Evolutionary conservation across 1,140 invertebrate genomes (phyloP), one percentile per base, ranked within the genome.

Genomic region (Drosophila funebris): DNA sequence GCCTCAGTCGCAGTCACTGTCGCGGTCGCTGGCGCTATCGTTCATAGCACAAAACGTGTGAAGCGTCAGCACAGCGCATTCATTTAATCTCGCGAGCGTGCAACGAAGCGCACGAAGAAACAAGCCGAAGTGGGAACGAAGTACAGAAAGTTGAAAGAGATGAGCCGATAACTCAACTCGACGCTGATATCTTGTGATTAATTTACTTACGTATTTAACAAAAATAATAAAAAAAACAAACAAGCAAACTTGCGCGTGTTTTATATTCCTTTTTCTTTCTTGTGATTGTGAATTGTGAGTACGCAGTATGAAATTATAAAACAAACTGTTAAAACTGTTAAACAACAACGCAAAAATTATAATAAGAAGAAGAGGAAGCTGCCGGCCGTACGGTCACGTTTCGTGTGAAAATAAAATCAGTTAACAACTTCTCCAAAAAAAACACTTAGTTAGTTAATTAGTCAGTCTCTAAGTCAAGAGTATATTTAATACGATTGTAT

Each of bases 101-200:
- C 71, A 63, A n/a, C 67, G 61, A 72, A 72, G 66, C 82, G 63
- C 63, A 88, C 75, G 57, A 43, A 41, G 48, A 43, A 63, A 31
- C 39, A 27, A 41, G 43, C 36, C 27, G 22, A 46, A 54, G 36
- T 36, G 48, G 41, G 60, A 18, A 22, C 14, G 46, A 76, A 41
- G 29, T 73, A 22, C 13, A 68, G 18, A 62, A 44, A 73, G 46
- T 50, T 58, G 44, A 78, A 78, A 62, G 60, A 80, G 73, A 85
- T 76, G 75, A 75, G 53, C 61, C 74, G 78, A 83, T 88, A 88
- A 79, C 73, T 74, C 62, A 53, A 63, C 73, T 71, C 70, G 44
- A 60, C 41, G 56, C 77, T 82, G 73, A 61, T 83, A 88, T 88
- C 83, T 75, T 70, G 78, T 83, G 83, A 88, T 88, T 87, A 76